Evolutionary conservation across 35 echinoderm and acorn worm species (phyloP), one percentile per base, ranked within the genome.

Genomic region (Stichopus chloronotus): DNA sequence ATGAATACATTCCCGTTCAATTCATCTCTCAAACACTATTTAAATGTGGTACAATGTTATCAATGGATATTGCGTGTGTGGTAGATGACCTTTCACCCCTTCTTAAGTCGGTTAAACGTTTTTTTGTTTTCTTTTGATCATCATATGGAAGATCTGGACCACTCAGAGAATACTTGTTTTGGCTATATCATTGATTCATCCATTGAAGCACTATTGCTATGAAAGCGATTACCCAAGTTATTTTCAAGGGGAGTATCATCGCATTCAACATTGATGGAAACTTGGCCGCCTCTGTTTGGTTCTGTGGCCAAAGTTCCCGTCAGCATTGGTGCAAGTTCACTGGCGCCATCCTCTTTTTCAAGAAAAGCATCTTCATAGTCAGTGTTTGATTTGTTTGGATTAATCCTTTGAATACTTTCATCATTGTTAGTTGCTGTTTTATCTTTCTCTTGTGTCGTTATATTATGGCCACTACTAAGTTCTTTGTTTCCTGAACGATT

Each of bases 251-350:
- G 53, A 4, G 24, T 54, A 13, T 89, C 55, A 71, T 59, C 30
- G 25, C 43, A 59, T 72, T 89, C 87, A 8, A 89, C 52, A 6
- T 24, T 19, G 87, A 89, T 71, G 60, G 30, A 89, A 13, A 63
- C 57, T 13, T 63, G 17, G 5, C 59, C 87, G 14, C 21, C 61
- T 4, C 52, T 17, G n/a, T 65, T 55, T 4, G 12, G 20, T 54
- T 63, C 57, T 13, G 57, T 54, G 71, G 59, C 59, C 17, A 61
- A 89, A 9, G 19, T 72, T 9, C 16, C 17, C 5, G 60, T 63
- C 7, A 89, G 65, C 87, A 89, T 89, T 55, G 87, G 87, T 8
- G 52, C 87, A 16, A 59, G 60, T 63, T 89, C 87, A 89, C 21
- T 55, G 6, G 59, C 55, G 19, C 9, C 25, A 72, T 65, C 87